Conservation (phyloP, 2,797 vertebrate species). For the Chloroceryle inda region DNA sequence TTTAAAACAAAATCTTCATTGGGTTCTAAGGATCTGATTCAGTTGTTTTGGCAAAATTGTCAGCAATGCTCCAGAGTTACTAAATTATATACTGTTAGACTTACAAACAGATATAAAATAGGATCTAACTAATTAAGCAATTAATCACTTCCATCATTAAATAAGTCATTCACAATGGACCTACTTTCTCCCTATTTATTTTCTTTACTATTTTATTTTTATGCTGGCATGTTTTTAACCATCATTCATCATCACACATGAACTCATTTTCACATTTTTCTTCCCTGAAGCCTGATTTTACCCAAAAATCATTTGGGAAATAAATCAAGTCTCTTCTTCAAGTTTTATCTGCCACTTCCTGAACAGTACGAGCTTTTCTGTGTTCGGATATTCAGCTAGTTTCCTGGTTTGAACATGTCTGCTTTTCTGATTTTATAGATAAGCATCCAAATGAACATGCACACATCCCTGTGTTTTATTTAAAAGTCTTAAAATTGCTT, state of each 20-base stretch:
- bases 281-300: neutral
- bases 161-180: slow-evolving; percentile 31
- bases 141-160: neutral
- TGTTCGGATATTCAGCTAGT: neutral
- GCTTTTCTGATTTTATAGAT: neutral
- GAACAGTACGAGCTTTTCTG: neutral
- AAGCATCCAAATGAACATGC: neutral
- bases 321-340: neutral
- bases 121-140: neutral
- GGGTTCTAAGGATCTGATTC: neutral
- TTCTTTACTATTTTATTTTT: neutral
- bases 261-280: neutral
- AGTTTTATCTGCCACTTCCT: neutral
- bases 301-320: neutral
- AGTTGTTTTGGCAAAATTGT: neutral
- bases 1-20: neutral
- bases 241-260: neutral
- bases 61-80: neutral
- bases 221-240: neutral
- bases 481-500: neutral
- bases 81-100: neutral
- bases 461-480: neutral
- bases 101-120: neutral
- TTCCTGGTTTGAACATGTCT: neutral
- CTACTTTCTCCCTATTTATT: slow-evolving; percentile 45